Percentiles rank a stretch among this genome's conserved stretches.
Evolutionary conservation across 2,888 invertebrate species (phyloP).

Genomic region (Melieria picta): DNA sequence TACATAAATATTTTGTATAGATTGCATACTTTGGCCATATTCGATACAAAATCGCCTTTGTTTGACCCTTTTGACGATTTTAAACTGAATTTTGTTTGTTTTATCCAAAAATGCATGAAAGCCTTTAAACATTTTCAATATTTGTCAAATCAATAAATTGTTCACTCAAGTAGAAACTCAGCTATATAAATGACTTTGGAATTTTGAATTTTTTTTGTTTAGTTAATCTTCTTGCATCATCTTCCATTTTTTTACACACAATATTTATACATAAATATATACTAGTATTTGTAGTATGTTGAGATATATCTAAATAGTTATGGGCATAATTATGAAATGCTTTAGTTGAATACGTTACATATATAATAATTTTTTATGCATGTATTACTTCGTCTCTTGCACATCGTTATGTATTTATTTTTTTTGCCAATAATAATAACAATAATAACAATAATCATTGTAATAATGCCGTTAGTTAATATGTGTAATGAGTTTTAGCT

Average conservation of each 20-base stretch:
- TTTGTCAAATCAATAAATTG: neutral
- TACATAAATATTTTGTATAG: constrained; percentile 20
- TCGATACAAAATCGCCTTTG: too few species aligned
- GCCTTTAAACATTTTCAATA: constrained; percentile 44
- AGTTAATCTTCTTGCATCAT: neutral
- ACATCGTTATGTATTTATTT: too few species aligned
- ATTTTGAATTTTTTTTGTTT: neutral
- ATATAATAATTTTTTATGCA: too few species aligned
- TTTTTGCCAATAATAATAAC: too few species aligned
- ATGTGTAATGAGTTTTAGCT: too few species aligned
- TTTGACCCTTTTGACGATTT: neutral
- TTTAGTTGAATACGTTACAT: too few species aligned
- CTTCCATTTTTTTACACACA: neutral
- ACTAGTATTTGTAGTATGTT: too few species aligned
- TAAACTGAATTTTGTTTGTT: constrained; percentile 36
- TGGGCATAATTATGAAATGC: too few species aligned
- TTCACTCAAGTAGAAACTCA: neutral
- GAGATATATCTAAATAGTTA: too few species aligned
- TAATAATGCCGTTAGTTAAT: too few species aligned
- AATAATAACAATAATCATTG: too few species aligned
- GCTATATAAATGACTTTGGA: neutral
- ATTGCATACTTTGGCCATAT: neutral
- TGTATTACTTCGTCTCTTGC: too few species aligned
- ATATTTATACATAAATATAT: neutral
- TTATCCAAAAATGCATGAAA: constrained; percentile 58